Conservation (phyloP, 1,140 invertebrate species). For the Achroia grisella region DNA sequence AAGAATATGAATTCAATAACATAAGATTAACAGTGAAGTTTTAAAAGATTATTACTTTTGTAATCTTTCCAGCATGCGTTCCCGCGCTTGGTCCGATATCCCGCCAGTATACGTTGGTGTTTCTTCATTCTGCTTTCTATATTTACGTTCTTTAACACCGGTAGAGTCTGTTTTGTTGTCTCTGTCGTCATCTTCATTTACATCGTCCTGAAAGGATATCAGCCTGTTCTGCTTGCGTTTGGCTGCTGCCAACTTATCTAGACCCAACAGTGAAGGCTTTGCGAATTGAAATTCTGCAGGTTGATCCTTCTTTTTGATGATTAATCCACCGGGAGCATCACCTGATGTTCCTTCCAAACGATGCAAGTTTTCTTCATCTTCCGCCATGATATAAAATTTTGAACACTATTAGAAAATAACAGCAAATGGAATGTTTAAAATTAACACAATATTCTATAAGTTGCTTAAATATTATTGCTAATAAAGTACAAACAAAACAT, state of each 20-base stretch:
- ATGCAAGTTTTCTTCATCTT: conserved; percentile 78
- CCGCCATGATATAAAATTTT: conserved; percentile 29
- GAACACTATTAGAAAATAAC: background rate
- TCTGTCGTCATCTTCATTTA: conserved; percentile 72
- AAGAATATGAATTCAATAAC: conserved; percentile 43
- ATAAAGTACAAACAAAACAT: conserved; percentile 7
- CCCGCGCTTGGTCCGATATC: conserved; percentile 85
- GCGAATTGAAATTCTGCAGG: conserved; percentile 85
- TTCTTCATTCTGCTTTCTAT: conserved; percentile 86
- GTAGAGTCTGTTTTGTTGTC: conserved; percentile 47
- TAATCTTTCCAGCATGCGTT: conserved; percentile 80
- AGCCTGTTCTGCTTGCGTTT: conserved; percentile 79
- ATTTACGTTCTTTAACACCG: conserved; percentile 76
- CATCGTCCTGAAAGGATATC: conserved; percentile 79
- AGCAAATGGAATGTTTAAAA: background rate
- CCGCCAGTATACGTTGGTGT: conserved; percentile 96
- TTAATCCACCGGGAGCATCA: conserved; percentile 84
- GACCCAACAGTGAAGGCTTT: conserved; percentile 85
- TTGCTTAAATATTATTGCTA: background rate
- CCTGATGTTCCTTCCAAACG: conserved; percentile 87
- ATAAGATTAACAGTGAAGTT: conserved; percentile 2
- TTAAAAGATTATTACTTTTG: conserved; percentile 51
- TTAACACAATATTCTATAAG: background rate
- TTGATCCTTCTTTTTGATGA: conserved; percentile 85
- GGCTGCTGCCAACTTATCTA: conserved; percentile 89